These are phyloP conservation scores for Diachasmimorpha longicaudata DNA, from an alignment of 1,140 invertebrate genomes.

Conservation along the genomic window DNA sequence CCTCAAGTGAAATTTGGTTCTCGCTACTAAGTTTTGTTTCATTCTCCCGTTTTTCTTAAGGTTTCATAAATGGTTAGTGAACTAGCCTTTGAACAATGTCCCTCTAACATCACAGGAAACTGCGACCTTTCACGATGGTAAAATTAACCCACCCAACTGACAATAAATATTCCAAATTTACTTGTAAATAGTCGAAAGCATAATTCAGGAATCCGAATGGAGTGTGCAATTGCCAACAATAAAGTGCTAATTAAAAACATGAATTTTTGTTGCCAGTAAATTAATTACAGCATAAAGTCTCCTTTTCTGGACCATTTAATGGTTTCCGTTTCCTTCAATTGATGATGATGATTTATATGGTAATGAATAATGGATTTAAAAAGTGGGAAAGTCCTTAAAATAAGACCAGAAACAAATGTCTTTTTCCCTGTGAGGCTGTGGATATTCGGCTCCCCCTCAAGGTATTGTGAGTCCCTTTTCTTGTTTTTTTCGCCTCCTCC, in stretches of 20 bases:
- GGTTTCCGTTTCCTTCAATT: background rate
- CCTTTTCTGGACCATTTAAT: background rate
- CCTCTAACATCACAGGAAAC: too few relatives aligned
- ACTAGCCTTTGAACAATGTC: too few relatives aligned
- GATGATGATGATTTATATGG: background rate
- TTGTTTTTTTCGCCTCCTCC: background rate
- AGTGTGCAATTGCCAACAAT: too few relatives aligned
- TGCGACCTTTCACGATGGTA: too few relatives aligned
- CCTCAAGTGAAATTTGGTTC: background rate
- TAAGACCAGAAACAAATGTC: background rate
- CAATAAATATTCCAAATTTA: too few relatives aligned
- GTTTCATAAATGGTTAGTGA: too few relatives aligned
- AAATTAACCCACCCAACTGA: too few relatives aligned
- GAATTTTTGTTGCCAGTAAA: background rate
- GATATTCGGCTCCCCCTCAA: background rate
- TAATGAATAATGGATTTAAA: background rate
- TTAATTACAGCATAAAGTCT: background rate
- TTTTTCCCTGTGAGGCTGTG: background rate
- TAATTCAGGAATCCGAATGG: too few relatives aligned
- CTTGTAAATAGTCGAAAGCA: too few relatives aligned
- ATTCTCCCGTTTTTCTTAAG: too few relatives aligned
- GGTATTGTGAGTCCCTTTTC: background rate
- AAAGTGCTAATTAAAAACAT: background rate
- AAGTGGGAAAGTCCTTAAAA: background rate
- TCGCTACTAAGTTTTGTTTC: too few relatives aligned